Evolutionary conservation across 2,888 invertebrate species (phyloP), one percentile per base, ranked within the genome.

Genomic region (Nemoura dubitans): DNA sequence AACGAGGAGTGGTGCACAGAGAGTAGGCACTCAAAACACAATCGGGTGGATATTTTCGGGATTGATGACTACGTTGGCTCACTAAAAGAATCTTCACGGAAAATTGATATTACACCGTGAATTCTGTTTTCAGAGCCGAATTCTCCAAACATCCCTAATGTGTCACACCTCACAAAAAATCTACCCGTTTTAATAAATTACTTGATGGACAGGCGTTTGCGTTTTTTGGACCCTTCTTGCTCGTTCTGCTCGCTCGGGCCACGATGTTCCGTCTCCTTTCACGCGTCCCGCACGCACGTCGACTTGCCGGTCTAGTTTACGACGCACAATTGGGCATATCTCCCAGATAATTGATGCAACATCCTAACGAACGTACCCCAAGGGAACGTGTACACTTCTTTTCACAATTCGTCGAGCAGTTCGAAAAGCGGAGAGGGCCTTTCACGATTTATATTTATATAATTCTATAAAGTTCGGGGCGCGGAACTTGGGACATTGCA

Each of bases 341-440:
- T 59, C 59, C 59, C 59, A 59, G 59, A 59, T 59, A 59, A 59
- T 59, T 59, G 59, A 59, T 21, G 59, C 59, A 59, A 59, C 59
- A 59, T 21, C 59, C 16, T 10, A 59, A 59, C 59, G 59, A 59
- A 59, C 59, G 14, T 21, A 59, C 59, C 59, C 59, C 59, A 59
- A 59, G 59, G 59, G 59, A 59, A 59, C 16, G 21, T 21, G 14
- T 14, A 14, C 36, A 59, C 16, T 21, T 59, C 59, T 59, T 59
- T 59, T 59, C 59, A 59, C 59, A 59, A 59, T 59, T 59, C 59
- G 59, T 59, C 59, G 59, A 59, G 21, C 59, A 59, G 10, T 36
- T 59, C 14, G 36, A 3, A 3, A 36, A 36, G 36, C 59, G 59
- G 21, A 59, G 21, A 59, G 59, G 59, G 59, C 59, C 14, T 59